phyloP scores from a whole-genome alignment of 2,888 invertebrate species.

The Ceraclea dissimilis region DNA sequence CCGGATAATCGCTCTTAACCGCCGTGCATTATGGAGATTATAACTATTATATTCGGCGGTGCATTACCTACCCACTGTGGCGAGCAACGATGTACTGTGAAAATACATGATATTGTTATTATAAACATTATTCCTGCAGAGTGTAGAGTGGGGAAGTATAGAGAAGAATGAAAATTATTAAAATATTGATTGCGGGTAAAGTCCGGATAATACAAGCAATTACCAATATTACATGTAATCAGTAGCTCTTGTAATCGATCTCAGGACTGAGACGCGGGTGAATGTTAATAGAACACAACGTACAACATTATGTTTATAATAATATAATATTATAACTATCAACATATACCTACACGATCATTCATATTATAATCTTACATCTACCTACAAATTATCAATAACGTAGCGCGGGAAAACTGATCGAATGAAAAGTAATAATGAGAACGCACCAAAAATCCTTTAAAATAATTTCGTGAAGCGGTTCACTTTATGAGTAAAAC shows the following conservation, averaged over 20 bases:
- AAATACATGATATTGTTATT: constrained; percentile 1
- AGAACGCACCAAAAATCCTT: too few species aligned
- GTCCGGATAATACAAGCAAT: constrained; percentile 4
- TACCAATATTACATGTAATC: constrained; percentile 11
- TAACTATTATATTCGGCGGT: constrained; percentile 9
- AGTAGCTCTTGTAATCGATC: constrained; percentile 9
- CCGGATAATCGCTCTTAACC: neutral
- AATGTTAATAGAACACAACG: too few species aligned
- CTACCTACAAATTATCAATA: too few species aligned
- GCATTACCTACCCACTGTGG: neutral
- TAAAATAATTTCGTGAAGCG: too few species aligned
- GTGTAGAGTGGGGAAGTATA: constrained; percentile 3
- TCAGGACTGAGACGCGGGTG: neutral
- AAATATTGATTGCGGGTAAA: neutral
- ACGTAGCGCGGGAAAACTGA: neutral
- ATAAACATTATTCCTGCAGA: neutral
- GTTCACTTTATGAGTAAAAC: too few species aligned
- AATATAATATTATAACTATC: too few species aligned
- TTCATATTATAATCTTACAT: too few species aligned
- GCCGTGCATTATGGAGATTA: constrained; percentile 11
- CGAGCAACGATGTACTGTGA: neutral
- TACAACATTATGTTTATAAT: too few species aligned
- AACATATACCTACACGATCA: too few species aligned
- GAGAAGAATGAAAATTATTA: constrained; percentile 3
- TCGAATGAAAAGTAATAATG: neutral